phyloP scores from a whole-genome alignment of 2,113 vertebrate genomes.

The Bufo bufo region DNA sequence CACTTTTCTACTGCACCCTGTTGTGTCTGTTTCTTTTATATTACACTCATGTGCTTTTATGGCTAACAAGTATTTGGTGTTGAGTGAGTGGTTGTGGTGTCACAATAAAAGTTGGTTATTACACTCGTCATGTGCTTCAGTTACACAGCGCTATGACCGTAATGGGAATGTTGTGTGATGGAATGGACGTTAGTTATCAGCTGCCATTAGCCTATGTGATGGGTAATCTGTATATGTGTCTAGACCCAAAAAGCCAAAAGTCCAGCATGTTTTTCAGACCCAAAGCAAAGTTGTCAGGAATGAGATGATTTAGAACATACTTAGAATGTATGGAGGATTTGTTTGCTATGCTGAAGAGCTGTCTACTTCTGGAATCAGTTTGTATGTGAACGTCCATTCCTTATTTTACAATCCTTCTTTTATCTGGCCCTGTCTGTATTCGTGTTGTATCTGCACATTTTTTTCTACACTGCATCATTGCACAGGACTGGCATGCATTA shows the following conservation, averaged over 20 bases:
- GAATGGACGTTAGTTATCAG: not conserved
- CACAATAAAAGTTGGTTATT: not conserved
- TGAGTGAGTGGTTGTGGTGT: constrained; percentile 16
- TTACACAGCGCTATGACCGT: not conserved
- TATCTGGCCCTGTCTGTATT: not conserved
- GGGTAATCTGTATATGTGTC: not conserved
- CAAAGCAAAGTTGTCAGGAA: not conserved
- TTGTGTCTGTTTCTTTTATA: not conserved
- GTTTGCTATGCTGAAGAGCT: not conserved
- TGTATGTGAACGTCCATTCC: constrained; percentile 24
- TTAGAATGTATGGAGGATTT: constrained; percentile 8
- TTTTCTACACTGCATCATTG: constrained; percentile 10
- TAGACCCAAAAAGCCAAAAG: constrained; percentile 22
- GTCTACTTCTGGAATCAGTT: constrained; percentile 27
- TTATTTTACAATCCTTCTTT: constrained; percentile 19
- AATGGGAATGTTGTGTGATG: not conserved
- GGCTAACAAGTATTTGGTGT: constrained; percentile 4
- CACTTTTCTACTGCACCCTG: not conserved
- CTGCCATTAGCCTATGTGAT: not conserved
- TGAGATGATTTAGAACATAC: not conserved
- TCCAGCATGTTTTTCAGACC: not conserved
- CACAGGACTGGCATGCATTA: constrained; percentile 28
- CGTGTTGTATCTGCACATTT: constrained; percentile 42
- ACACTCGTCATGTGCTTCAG: not conserved
- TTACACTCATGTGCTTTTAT: not conserved